Percentiles rank a stretch among this genome's conserved stretches.
These are phyloP conservation scores for Hydropsyche tenuis DNA, from an alignment of 1,140 invertebrate species.

Conservation along the genomic window DNA sequence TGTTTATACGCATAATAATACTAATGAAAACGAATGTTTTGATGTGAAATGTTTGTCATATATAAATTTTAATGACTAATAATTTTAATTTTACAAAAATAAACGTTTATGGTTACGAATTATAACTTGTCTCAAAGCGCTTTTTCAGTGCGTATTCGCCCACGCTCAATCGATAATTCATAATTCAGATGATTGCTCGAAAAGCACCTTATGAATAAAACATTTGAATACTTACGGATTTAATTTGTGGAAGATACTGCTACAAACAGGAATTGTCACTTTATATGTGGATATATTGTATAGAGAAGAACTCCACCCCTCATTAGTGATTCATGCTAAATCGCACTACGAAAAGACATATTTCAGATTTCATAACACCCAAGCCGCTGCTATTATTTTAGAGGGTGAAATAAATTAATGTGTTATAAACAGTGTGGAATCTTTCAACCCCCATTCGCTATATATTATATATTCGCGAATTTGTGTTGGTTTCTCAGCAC, in stretches of 20 bases:
- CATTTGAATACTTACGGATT: slow-evolving; percentile 12
- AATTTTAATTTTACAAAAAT: too few species aligned
- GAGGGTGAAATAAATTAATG: slow-evolving; percentile 44
- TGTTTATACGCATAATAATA: too few species aligned
- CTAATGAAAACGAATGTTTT: too few species aligned
- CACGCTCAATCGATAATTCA: too few species aligned
- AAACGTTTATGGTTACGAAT: too few species aligned
- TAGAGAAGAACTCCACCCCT: not conserved
- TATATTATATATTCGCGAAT: not conserved
- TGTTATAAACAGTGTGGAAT: slow-evolving; percentile 35
- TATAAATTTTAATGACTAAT: too few species aligned
- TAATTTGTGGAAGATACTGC: not conserved
- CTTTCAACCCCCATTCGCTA: slow-evolving; percentile 6
- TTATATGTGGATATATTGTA: not conserved
- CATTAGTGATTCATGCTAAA: slow-evolving; percentile 24
- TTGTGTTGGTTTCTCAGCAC: slow-evolving; percentile 13
- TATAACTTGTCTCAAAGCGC: too few species aligned
- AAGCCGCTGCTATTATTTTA: slow-evolving; percentile 33
- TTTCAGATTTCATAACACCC: slow-evolving; percentile 39
- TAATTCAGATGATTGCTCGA: too few species aligned
- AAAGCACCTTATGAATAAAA: too few species aligned
- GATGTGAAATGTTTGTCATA: too few species aligned
- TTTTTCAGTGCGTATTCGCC: too few species aligned
- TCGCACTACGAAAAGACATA: slow-evolving; percentile 33
- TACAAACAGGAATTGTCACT: not conserved